A percentile compares a stretch with the other conserved stretches of the same genome.
phyloP scores from a whole-genome alignment of 1,140 invertebrate genomes.

The Macrobrachium nipponense region DNA sequence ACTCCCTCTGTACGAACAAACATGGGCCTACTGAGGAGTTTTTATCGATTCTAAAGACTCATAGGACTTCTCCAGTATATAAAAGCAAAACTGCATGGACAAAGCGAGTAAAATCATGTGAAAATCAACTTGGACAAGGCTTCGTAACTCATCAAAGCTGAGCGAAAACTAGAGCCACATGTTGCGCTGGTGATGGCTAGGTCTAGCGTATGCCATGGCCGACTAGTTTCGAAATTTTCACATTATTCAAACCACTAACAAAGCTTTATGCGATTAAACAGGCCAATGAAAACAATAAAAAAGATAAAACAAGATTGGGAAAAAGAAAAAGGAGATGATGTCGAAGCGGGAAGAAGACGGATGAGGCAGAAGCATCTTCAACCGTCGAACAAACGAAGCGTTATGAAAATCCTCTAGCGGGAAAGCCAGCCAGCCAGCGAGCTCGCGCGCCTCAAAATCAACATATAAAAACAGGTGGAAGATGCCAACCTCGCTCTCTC shows the following conservation, averaged over 20 bases:
- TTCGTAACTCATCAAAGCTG: background rate
- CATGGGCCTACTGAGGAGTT: no score
- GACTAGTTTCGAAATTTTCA: slow-evolving; percentile 15
- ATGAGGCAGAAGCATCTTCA: no score
- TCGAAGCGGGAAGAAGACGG: no score
- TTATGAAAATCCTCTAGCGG: no score
- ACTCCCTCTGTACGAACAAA: no score
- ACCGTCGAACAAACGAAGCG: no score
- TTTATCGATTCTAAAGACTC: no score
- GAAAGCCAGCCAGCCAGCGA: background rate
- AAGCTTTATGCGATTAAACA: background rate
- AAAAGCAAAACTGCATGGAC: no score
- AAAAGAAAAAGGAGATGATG: no score
- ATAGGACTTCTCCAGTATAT: no score
- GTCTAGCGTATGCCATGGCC: slow-evolving; percentile 1
- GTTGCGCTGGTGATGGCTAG: slow-evolving; percentile 4
- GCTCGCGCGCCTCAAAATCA: background rate
- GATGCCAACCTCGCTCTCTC: slow-evolving; percentile 38
- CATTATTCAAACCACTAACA: slow-evolving; percentile 9
- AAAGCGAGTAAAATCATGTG: no score
- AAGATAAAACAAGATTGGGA: background rate
- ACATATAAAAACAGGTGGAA: slow-evolving; percentile 42
- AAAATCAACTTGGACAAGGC: no score
- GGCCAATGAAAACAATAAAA: background rate
- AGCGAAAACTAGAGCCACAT: background rate